phyloP scores from a whole-genome alignment of 2,113 vertebrate species.

The Spea bombifrons region DNA sequence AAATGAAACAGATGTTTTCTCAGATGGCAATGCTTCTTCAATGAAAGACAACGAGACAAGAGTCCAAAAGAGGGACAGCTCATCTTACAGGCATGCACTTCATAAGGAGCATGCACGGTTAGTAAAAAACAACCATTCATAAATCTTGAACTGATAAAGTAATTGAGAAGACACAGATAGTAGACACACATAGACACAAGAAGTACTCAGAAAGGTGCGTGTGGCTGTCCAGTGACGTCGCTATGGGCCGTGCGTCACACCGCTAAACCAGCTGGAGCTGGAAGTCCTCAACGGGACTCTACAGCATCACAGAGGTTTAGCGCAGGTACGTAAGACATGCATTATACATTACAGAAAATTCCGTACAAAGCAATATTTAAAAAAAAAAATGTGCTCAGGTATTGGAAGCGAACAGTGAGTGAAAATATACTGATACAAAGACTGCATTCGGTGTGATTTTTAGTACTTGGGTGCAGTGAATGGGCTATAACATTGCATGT shows the following conservation, averaged over 20 bases:
- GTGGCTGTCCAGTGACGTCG: not conserved
- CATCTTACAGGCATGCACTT: constrained; percentile 31
- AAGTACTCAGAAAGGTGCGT: not conserved
- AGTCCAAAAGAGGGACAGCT: constrained; percentile 28
- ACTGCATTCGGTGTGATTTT: constrained; percentile 25
- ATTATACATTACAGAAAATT: not conserved
- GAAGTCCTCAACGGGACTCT: not conserved
- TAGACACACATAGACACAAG: not conserved
- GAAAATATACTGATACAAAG: not conserved
- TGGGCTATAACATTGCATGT: not conserved
- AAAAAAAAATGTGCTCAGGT: constrained; percentile 17
- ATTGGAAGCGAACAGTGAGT: constrained; percentile 5
- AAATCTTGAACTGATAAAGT: constrained; percentile 12
- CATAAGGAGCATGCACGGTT: constrained; percentile 43
- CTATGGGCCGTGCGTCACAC: not conserved
- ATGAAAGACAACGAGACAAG: constrained; percentile 35
- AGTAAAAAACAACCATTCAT: constrained; percentile 43
- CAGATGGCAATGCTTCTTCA: constrained; percentile 18
- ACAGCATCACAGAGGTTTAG: not conserved
- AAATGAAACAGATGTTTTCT: not conserved
- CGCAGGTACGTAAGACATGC: not conserved
- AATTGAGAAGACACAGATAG: constrained; percentile 1
- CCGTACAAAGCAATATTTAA: not conserved
- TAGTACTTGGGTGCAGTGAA: constrained; percentile 21
- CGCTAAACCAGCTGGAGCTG: not conserved